Base-by-base conservation (phyloP, 2,888 invertebrate genomes). In the Drosophila rubida region DNA sequence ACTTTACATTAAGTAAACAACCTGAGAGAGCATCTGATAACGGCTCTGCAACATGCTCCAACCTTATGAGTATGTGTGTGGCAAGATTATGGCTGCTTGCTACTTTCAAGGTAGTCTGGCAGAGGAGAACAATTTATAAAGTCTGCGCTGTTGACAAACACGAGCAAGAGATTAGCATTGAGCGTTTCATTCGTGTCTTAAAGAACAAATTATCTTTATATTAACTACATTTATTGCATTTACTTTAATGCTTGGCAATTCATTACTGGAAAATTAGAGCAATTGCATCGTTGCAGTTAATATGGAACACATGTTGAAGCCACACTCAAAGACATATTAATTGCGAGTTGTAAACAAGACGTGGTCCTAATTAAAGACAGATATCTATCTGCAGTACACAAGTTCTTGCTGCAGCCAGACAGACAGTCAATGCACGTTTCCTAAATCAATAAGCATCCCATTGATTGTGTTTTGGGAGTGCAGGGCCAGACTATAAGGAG, bases 1-100 rank as follows among this genome's bases (percentile, higher is more conserved):
- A 80, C 62, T 87, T 69, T 69, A 16, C 87, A 67, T 81, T 70
- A 64, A 75, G 74, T 68, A 74, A 84, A 78, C 75, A 81, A 87
- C 59, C 67, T 35, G 67, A 53, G 51, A 55, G 53, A 41, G 65
- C 45, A 57, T 55, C 80, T 65, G 80, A 83, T 83, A 86, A 73
- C 63, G 63, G 51, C 60, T 45, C 30, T 30, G 49, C 58, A 46
- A 66, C 61, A 60, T 23, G 32, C 41, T 53, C 19, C 44, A 54
- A 30, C 30, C 42, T 32, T 69, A 37, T 30, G 37, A 3, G 23
- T 11, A 5, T 62, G 39, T 49, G 35, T 58, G 44, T 57, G 45
- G 41, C 14, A 46, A 61, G 73, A 58, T 61, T 70, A 49, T 35
- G 25, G 30, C 39, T 42, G 49, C 13, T 8, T 58, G 27, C 27